Evolutionary conservation across 2,888 invertebrate species (phyloP), one percentile per base, ranked within the genome.

Genomic region (Drosophila putrida): DNA sequence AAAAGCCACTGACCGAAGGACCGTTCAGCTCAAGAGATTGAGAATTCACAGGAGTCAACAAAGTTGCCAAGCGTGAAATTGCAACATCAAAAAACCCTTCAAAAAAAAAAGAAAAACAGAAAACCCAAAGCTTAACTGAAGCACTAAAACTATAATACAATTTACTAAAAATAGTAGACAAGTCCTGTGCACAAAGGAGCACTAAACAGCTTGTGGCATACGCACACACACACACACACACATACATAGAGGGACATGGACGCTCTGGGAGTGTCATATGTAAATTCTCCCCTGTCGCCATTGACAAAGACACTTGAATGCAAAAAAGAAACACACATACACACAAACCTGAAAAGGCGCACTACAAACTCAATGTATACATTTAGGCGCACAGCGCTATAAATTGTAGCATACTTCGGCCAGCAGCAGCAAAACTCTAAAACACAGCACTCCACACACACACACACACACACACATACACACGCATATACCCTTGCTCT

Each of bases 121-220:
- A 65, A 66, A 53, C 55, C 61, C 55, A 69, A 86, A 71, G 62
- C 79, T 69, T 65, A 85, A 61, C 73, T 76, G 57, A 70, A 53
- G 70, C 89, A 78, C 82, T 88, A 88, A 83, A 83, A 83, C 89
- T 83, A 83, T 83, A 83, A 88, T 83, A 88, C 89, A 83, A 82
- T 88, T 86, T 83, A 86, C 89, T 88, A 88, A 83, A 83, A 86
- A 86, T 88, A 75, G 78, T 83, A 74, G 69, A 82, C 66, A 66
- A 65, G 79, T 59, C 51, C 70, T 75, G 71, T 74, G 84, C 88
- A 82, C 87, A 84, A 84, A 82, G 71, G 84, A 81, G 82, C 87
- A 87, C 81, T 82, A 87, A 82, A 82, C 80, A 79, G 80, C 65
- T 78, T 78, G 63, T 77, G 80, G 65, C 61, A 64, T 55, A 74